A percentile compares a stretch with the other conserved stretches of the same genome.
These are phyloP conservation scores for Acanthococcus lagerstroemiae DNA, from an alignment of 2,888 invertebrate genomes.

Conservation along the genomic window DNA sequence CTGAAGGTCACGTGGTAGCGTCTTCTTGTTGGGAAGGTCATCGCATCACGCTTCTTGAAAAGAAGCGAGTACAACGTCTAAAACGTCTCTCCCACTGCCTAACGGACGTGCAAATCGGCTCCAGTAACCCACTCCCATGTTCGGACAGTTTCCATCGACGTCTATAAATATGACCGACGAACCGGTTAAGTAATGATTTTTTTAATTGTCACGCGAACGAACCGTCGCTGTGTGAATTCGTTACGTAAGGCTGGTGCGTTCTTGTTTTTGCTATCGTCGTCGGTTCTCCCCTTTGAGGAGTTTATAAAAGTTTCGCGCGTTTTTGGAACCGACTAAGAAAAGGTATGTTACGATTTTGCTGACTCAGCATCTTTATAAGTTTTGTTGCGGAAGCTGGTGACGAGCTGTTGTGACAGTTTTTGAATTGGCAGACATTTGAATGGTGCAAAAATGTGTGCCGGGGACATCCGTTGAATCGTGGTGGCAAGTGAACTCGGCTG, in stretches of 20 bases:
- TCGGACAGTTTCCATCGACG: slow-evolving; percentile 15
- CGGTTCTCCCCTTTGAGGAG: too few relatives aligned
- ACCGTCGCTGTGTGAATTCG: slow-evolving; percentile 13
- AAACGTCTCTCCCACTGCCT: slow-evolving; percentile 7
- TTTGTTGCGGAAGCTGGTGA: too few relatives aligned
- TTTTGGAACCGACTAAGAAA: too few relatives aligned
- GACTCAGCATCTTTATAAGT: too few relatives aligned
- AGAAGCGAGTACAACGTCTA: background rate
- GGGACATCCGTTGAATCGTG: too few relatives aligned
- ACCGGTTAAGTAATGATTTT: slow-evolving; percentile 23
- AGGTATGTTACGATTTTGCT: too few relatives aligned
- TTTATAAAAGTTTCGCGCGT: too few relatives aligned
- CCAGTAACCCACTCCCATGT: slow-evolving; percentile 17
- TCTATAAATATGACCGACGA: slow-evolving; percentile 23
- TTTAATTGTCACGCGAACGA: slow-evolving; percentile 20
- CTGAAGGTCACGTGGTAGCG: slow-evolving; percentile 20
- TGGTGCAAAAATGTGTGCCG: too few relatives aligned
- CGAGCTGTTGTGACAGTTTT: too few relatives aligned
- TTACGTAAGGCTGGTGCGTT: slow-evolving; percentile 3
- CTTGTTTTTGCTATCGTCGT: too few relatives aligned
- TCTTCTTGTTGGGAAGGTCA: slow-evolving; percentile 19
- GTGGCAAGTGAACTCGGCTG: too few relatives aligned
- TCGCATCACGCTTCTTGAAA: slow-evolving; percentile 11
- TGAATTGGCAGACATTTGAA: too few relatives aligned
- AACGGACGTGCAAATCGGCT: slow-evolving; percentile 3